Conservation (phyloP, 2,113 vertebrate genomes). For the Cnemophilus loriae region DNA sequence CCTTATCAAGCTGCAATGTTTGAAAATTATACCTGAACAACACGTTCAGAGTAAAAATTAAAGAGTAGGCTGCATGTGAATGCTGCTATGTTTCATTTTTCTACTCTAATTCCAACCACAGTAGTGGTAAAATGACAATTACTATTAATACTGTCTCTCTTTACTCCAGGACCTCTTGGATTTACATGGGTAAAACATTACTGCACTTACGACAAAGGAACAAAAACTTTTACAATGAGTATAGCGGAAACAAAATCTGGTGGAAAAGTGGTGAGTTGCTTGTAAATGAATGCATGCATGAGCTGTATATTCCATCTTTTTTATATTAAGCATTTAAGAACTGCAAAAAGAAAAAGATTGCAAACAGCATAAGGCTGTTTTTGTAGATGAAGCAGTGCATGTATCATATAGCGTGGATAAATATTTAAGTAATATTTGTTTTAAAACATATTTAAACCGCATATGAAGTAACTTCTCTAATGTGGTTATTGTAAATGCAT, state of each 20-base stretch:
- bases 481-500: not conserved
- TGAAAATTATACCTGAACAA: not conserved
- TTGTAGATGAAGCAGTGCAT: not conserved
- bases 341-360: not conserved
- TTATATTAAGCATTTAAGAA: not conserved
- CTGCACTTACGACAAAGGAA: slow-evolving; percentile 92
- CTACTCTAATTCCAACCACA: not conserved
- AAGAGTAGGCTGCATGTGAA: not conserved
- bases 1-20: not conserved
- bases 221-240: slow-evolving; percentile 92
- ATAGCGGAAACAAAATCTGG: slow-evolving; percentile 88
- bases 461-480: not conserved
- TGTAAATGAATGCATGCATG: not conserved
- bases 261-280: slow-evolving; percentile 85
- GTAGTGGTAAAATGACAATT: not conserved
- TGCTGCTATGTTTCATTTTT: not conserved
- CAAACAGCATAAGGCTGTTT: not conserved
- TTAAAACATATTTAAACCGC: not conserved
- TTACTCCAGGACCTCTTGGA: slow-evolving; percentile 86
- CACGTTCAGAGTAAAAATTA: not conserved
- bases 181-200: slow-evolving; percentile 96
- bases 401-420: not conserved
- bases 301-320: not conserved
- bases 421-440: not conserved
- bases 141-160: not conserved